Evolutionary conservation across 1,140 invertebrate genomes (phyloP).

Genomic region (Drosophila jambulina): DNA sequence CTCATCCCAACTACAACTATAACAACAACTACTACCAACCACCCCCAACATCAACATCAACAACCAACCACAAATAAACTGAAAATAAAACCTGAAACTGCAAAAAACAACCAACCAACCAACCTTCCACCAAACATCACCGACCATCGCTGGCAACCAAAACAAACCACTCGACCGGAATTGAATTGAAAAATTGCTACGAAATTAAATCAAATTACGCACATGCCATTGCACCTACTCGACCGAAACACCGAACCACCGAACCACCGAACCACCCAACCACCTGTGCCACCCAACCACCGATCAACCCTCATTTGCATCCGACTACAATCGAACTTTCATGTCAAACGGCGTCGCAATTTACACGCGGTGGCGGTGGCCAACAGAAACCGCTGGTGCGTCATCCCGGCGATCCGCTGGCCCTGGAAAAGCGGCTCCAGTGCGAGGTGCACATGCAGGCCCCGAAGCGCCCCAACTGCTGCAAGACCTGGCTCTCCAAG

Average conservation of each 20-base stretch:
- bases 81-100: slow-evolving; percentile 52
- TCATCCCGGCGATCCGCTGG: slow-evolving; percentile 90
- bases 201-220: slow-evolving; percentile 82
- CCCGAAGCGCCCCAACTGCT: slow-evolving; percentile 91
- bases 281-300: slow-evolving; percentile 36
- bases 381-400: slow-evolving; percentile 94
- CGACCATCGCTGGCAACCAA: slow-evolving; percentile 70
- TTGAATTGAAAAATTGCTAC: slow-evolving; percentile 76
- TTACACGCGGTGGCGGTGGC: slow-evolving; percentile 63
- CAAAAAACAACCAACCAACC: slow-evolving; percentile 28
- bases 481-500: slow-evolving; percentile 96
- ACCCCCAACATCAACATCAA: slow-evolving; percentile 45
- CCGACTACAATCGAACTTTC: slow-evolving; percentile 50
- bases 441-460: slow-evolving; percentile 92
- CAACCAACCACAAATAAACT: slow-evolving; percentile 70
- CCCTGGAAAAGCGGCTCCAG: slow-evolving; percentile 93
- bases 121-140: slow-evolving; percentile 54
- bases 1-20: slow-evolving; percentile 39
- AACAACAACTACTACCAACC: slow-evolving; percentile 35
- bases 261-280: slow-evolving; percentile 18
- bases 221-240: slow-evolving; percentile 61
- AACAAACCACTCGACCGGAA: slow-evolving; percentile 67
- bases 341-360: slow-evolving; percentile 82
- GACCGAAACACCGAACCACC: slow-evolving; percentile 16
- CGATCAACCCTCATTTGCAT: slow-evolving; percentile 41